Evolutionary conservation across 2,888 invertebrate genomes (phyloP), one percentile per base, ranked within the genome.

Genomic region (Cerceris ruficornis): DNA sequence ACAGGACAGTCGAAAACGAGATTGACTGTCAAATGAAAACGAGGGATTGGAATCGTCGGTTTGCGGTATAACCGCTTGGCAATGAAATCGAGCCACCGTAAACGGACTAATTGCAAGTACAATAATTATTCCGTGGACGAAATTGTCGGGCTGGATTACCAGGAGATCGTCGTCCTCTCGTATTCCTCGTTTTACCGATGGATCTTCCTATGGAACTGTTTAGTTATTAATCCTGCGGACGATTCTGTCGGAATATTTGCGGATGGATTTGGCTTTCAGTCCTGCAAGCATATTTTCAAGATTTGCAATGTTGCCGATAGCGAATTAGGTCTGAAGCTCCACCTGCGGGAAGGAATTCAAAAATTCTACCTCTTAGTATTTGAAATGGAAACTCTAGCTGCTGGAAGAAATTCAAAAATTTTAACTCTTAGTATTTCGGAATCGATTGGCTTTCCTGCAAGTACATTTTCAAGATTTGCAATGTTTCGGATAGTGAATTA

Each of bases 71-170:
- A 66, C 74, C 76, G 62, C 67, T 54, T 71, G 79, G 79, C 82
- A 80, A 82, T 83, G 82, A 83, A 83, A 83, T 80, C 83, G 83
- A 82, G 73, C 78, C 78, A 70, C 82, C 77, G 75, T 83, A 83
- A 83, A 82, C 82, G 75, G 71, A 77, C 86, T 79, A 85, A 85
- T 83, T 85, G 79, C 85, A 75, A 68, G 80, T 72, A 82, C 82
- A 84, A 85, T 85, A 83, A 85, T 85, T 85, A 85, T 85, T 79
- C 77, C 76, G 71, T 71, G 75, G 81, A 75, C 55, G 72, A 70
- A 67, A 54, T 54, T 60, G 65, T 60, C 73, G 46, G 15, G 14
- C 62, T 66, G 68, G 72, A 66, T 43, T 52, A 42, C 50, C 60
- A 49, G 60, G 62, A 58, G 52, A 75, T 70, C 71, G 73, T 70